Evolutionary conservation across 2,888 invertebrate genomes (phyloP), one percentile per base, ranked within the genome.

Genomic region (Campoplex nolae): DNA sequence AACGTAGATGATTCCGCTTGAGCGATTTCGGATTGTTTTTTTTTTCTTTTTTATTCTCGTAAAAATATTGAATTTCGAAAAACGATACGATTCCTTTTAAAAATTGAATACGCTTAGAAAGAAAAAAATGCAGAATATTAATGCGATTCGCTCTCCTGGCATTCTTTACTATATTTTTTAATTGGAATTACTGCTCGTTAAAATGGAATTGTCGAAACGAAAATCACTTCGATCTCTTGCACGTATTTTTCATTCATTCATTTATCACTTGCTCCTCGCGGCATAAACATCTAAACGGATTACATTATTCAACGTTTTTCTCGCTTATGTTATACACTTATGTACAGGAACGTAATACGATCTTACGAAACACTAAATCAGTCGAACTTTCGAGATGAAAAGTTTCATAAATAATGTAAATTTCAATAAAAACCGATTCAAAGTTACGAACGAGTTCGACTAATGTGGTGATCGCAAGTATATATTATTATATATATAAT

Each of bases 331-430:
- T 87, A 88, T 88, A 88, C 85, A 85, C 68, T 85, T 88, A 88
- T 88, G 73, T 88, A 88, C 88, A 88, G 85, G 84, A 88, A 88
- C 86, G 86, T 81, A 77, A 87, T 87, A 81, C 74, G 62, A 84
- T 74, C 81, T 84, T 81, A 70, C 58, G 74, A 58, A 56, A 78
- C 81, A 81, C 70, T 6, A 81, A 78, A 81, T 81, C 74, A 81
- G 68, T 48, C 76, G 81, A 84, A 58, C 42, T 23, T 62, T 80
- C 65, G 76, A 23, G 56, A 35, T n/a, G 32, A 9, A 23, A 54
- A 18, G 16, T 23, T 74, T 45, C 48, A 18, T 73, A 32, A 51
- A 68, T 70, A 65, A 32, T 71, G n/a, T 70, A 16, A 48, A 42
- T 58, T 70, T 70, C 8, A 73, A 23, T 23, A 23, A 23, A 77